phyloP scores from a whole-genome alignment of 2,888 invertebrate species.

The Dryococelus australis region DNA sequence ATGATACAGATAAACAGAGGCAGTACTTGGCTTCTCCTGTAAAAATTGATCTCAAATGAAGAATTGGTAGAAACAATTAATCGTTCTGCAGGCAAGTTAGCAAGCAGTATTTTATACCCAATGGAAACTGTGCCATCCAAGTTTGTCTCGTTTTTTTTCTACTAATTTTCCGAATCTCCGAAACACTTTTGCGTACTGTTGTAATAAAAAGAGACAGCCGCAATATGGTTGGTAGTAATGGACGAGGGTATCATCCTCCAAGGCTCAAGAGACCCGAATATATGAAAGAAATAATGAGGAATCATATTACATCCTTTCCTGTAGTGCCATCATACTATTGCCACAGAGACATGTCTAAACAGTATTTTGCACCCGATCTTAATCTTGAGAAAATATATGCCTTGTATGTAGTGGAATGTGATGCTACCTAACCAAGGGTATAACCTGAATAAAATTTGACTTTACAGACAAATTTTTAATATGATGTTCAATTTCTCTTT shows the following conservation, averaged over 20 bases:
- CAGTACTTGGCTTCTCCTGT: not conserved
- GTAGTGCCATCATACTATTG: not conserved
- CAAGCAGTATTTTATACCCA: not conserved
- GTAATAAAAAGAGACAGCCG: not conserved
- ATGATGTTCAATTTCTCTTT: not conserved
- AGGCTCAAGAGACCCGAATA: not conserved
- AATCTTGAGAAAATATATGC: not conserved
- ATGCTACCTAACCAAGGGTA: not conserved
- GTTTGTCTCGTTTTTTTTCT: not conserved
- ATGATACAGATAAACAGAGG: not conserved
- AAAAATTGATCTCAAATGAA: not conserved
- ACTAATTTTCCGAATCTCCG: not conserved
- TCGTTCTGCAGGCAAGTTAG: not conserved
- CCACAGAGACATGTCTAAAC: not conserved
- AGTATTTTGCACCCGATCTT: not conserved
- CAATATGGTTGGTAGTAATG: conserved; percentile 1
- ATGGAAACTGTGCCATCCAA: not conserved
- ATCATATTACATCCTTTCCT: no score
- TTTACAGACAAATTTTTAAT: not conserved
- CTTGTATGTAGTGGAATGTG: not conserved
- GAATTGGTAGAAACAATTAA: not conserved
- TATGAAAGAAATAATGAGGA: not conserved
- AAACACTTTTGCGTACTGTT: not conserved
- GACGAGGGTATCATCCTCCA: not conserved
- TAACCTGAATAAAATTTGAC: not conserved